Percentiles rank a stretch among this genome's conserved stretches.
These are phyloP conservation scores for Polypedilum pembai DNA, from an alignment of 1,140 invertebrate species.

Conservation along the genomic window DNA sequence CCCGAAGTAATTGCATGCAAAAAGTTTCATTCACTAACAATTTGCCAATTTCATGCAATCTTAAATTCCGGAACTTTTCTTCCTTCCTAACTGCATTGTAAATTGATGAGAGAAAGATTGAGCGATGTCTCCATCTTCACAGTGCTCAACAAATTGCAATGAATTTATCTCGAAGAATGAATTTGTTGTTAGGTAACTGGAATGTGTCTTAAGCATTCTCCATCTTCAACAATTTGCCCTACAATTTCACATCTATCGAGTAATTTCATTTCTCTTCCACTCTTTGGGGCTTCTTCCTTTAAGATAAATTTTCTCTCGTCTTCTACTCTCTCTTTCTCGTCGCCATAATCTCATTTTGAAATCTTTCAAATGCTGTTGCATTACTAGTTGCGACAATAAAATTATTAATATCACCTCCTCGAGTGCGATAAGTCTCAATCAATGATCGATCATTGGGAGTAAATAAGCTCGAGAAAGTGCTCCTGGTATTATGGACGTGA, in stretches of 20 bases:
- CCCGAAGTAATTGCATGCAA: background rate
- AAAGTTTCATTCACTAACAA: constrained; percentile 1
- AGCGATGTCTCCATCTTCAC: background rate
- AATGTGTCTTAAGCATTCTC: background rate
- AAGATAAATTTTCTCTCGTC: background rate
- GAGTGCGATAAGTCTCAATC: background rate
- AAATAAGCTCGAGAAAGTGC: background rate
- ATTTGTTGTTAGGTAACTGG: background rate
- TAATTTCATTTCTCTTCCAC: constrained; percentile 1
- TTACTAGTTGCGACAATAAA: no score
- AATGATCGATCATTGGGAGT: background rate
- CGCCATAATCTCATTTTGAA: constrained; percentile 2
- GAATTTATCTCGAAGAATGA: background rate
- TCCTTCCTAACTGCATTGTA: background rate
- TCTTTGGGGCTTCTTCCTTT: background rate
- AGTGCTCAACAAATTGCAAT: background rate
- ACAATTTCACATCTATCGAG: background rate
- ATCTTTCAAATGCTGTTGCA: background rate
- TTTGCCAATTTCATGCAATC: constrained; percentile 9
- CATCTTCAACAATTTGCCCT: constrained; percentile 10
- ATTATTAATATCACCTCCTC: background rate
- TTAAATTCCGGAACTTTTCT: background rate
- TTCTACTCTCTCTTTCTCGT: background rate
- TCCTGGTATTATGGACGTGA: background rate
- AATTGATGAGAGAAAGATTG: background rate